A percentile compares a stretch with the other conserved stretches of the same genome.
phyloP scores from a whole-genome alignment of 1,140 invertebrate genomes.

The Gonioctena quinquepunctata region DNA sequence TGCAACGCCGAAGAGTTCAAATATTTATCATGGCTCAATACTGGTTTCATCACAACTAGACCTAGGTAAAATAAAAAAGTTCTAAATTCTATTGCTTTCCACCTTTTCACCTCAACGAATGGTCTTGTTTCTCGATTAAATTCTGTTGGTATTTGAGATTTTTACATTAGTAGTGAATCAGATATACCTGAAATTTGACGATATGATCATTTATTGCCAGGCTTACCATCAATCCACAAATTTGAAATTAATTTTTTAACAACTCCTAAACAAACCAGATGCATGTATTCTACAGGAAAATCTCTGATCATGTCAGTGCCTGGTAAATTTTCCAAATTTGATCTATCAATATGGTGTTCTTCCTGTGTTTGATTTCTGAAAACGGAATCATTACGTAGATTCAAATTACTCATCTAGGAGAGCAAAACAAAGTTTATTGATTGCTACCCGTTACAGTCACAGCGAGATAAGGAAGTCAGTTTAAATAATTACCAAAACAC shows the following conservation, averaged over 20 bases:
- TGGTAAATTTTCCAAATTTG: too few relatives aligned
- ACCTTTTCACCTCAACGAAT: background rate
- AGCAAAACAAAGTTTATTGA: slow-evolving; percentile 1
- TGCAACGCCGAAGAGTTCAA: background rate
- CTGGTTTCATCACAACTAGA: background rate
- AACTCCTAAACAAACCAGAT: too few relatives aligned
- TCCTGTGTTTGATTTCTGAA: too few relatives aligned
- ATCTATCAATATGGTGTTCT: too few relatives aligned
- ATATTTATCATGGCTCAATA: background rate
- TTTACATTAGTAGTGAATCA: background rate
- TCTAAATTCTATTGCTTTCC: background rate
- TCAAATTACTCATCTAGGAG: too few relatives aligned
- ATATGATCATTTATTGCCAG: background rate
- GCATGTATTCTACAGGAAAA: too few relatives aligned
- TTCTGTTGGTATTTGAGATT: background rate
- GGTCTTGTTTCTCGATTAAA: background rate
- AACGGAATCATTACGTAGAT: too few relatives aligned
- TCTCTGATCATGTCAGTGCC: too few relatives aligned
- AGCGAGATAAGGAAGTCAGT: too few relatives aligned
- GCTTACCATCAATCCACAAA: background rate
- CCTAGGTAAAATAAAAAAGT: background rate
- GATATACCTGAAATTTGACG: background rate
- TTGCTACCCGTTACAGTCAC: too few relatives aligned
- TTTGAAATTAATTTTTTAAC: too few relatives aligned
- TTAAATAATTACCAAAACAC: too few relatives aligned